Conservation (phyloP, 2,797 vertebrate genomes). For the Muscicapa striata region DNA sequence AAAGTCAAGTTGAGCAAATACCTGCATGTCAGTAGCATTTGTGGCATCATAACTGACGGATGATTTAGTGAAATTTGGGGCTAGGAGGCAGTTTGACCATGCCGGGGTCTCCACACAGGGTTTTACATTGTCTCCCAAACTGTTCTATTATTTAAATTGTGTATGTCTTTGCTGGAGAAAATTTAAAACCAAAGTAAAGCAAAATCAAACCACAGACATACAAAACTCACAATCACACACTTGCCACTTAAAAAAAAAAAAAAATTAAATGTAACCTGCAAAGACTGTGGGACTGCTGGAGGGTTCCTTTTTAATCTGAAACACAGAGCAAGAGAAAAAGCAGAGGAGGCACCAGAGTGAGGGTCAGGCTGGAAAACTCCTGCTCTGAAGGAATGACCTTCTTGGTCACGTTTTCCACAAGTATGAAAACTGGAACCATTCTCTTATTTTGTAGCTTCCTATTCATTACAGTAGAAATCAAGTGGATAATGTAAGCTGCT, state of each 20-base stretch:
- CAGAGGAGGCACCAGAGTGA: rapidly evolving
- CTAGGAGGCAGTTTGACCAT: not conserved
- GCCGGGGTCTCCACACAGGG: not conserved
- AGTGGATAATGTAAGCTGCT: not conserved
- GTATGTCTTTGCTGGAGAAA: not conserved
- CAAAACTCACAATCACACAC: not conserved
- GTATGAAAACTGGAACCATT: not conserved
- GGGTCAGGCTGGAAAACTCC: not conserved
- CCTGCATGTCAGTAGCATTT: not conserved
- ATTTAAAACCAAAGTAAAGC: not conserved
- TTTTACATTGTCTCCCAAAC: not conserved
- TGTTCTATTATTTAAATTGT: not conserved
- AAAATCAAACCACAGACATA: not conserved
- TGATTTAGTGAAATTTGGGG: not conserved
- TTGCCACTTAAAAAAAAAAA: not conserved
- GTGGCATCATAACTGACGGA: not conserved
- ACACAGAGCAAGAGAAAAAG: not conserved
- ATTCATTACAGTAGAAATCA: not conserved
- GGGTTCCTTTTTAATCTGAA: not conserved
- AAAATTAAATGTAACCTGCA: not conserved
- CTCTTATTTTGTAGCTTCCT: not conserved
- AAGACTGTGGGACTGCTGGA: not conserved
- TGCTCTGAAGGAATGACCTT: not conserved
- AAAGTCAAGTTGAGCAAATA: not conserved
- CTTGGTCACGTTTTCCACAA: not conserved